phyloP scores from a whole-genome alignment of 2,113 vertebrate genomes.

The Gallinago media region DNA sequence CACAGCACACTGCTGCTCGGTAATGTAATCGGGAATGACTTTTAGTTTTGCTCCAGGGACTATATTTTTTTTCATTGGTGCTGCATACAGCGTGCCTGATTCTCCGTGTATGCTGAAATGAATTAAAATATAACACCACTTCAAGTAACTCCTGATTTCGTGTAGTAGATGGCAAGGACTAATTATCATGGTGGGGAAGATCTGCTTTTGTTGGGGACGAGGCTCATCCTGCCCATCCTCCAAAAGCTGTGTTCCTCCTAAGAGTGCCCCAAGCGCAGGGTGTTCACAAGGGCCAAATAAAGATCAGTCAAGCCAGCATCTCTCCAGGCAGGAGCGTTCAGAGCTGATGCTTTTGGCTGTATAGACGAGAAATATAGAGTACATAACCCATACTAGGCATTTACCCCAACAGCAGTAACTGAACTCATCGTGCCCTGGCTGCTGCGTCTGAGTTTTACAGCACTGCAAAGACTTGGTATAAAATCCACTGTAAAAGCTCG shows the following conservation, averaged over 20 bases:
- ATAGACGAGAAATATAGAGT: not conserved
- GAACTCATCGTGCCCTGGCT: not conserved
- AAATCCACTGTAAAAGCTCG: not conserved
- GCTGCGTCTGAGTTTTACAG: not conserved
- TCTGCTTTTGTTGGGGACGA: not conserved
- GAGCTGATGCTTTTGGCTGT: not conserved
- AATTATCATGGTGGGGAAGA: not conserved
- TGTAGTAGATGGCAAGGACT: not conserved
- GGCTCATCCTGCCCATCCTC: not conserved
- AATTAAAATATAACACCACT: not conserved
- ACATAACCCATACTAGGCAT: not conserved
- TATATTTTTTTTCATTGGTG: not conserved
- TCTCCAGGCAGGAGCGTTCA: not conserved
- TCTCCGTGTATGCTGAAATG: not conserved
- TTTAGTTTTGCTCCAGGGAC: not conserved
- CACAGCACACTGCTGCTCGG: rapidly evolving
- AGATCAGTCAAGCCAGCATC: not conserved
- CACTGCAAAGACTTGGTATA: not conserved
- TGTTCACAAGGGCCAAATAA: not conserved
- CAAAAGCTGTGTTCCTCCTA: not conserved
- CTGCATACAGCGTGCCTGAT: not conserved
- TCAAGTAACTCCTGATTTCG: not conserved
- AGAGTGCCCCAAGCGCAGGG: not conserved
- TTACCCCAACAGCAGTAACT: not conserved
- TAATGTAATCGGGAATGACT: not conserved